phyloP scores from a whole-genome alignment of 2,113 vertebrate species.

The Arenaria interpres region DNA sequence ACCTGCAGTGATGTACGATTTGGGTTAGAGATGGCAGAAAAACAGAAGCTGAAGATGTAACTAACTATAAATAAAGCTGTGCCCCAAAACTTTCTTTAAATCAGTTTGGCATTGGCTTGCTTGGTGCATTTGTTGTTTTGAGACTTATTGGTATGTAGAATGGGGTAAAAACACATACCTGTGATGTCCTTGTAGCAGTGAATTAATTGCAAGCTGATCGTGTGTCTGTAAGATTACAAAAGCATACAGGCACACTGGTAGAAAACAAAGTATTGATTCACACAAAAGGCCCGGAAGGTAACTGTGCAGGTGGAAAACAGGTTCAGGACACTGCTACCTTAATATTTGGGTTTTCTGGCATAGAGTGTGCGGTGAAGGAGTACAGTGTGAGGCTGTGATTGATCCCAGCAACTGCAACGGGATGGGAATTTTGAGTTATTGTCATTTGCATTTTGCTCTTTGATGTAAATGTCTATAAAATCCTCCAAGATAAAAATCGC shows the following conservation, averaged over 20 bases:
- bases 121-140: neutral
- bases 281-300: neutral
- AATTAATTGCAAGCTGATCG: neutral
- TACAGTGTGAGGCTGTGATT: neutral
- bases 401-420: too few relatives aligned
- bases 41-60: neutral
- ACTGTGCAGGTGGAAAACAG: neutral
- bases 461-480: neutral
- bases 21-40: neutral
- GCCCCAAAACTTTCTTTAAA: neutral
- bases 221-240: neutral
- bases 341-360: neutral
- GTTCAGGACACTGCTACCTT: neutral
- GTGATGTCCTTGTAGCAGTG: neutral
- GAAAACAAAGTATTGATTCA: neutral
- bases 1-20: rapidly evolving
- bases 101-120: rapidly evolving
- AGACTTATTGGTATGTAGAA: neutral
- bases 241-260: neutral
- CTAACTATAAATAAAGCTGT: neutral
- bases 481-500: neutral
- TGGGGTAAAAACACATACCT: neutral
- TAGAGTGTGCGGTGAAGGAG: neutral
- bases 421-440: neutral
- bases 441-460: neutral